These are phyloP conservation scores for Lethrus apterus DNA, from an alignment of 1,140 invertebrate species.

Conservation along the genomic window DNA sequence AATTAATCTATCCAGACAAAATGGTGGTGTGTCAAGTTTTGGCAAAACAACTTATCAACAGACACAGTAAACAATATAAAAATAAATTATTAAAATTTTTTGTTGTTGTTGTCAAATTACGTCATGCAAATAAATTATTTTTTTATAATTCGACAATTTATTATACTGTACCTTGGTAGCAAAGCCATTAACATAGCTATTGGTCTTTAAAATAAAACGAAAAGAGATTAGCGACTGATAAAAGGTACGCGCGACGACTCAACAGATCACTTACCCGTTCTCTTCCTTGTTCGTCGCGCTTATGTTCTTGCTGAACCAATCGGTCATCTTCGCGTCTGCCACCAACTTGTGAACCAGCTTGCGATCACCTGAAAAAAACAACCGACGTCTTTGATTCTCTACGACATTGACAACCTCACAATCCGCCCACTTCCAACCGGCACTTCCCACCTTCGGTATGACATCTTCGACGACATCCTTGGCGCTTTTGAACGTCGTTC, in stretches of 20 bases:
- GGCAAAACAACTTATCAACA: no score
- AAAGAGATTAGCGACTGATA: slow-evolving; percentile 17
- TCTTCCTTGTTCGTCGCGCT: slow-evolving; percentile 62
- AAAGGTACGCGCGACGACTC: neutral
- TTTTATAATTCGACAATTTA: no score
- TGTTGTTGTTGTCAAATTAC: no score
- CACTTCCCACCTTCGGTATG: slow-evolving; percentile 59
- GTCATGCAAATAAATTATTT: no score
- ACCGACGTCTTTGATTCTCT: neutral
- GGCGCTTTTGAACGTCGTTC: slow-evolving; percentile 47
- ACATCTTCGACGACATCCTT: slow-evolving; percentile 61
- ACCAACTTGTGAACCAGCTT: slow-evolving; percentile 74
- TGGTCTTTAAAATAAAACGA: slow-evolving; percentile 49
- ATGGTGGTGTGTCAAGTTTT: no score
- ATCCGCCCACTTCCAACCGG: slow-evolving; percentile 71
- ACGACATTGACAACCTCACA: slow-evolving; percentile 22
- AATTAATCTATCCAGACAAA: no score
- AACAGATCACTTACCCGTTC: slow-evolving; percentile 52
- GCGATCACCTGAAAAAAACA: slow-evolving; percentile 54
- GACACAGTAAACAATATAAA: no score
- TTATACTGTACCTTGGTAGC: slow-evolving; percentile 73
- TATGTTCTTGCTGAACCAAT: slow-evolving; percentile 71
- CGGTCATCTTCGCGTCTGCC: slow-evolving; percentile 79
- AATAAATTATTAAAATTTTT: no score
- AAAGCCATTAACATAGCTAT: slow-evolving; percentile 75